Conservation (phyloP, 2,888 invertebrate genomes). For the Aphodius granarius region DNA sequence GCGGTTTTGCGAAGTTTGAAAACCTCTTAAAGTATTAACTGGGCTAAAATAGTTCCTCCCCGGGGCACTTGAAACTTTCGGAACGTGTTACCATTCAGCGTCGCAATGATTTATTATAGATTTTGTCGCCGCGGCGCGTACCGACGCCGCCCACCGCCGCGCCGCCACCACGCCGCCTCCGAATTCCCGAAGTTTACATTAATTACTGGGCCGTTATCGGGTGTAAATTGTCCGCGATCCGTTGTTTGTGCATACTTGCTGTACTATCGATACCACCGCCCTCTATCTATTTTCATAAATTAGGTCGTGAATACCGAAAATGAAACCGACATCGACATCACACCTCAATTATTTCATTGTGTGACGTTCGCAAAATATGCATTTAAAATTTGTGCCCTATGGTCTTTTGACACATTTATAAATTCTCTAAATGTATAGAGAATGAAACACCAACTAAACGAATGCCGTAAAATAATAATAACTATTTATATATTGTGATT, state of each 20-base stretch:
- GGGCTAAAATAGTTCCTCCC: constrained; percentile 41
- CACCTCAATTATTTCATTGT: background rate
- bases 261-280: background rate
- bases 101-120: constrained; percentile 36
- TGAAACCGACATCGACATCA: background rate
- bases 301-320: background rate
- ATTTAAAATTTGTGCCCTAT: too few species aligned
- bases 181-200: constrained; percentile 13
- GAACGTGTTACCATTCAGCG: constrained; percentile 30
- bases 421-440: too few species aligned
- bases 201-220: constrained; percentile 11
- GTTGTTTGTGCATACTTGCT: background rate
- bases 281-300: background rate
- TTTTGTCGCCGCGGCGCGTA: constrained; percentile 18
- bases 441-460: too few species aligned
- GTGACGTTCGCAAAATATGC: too few species aligned
- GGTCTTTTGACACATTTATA: too few species aligned
- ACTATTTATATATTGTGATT: too few species aligned
- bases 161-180: background rate
- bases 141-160: background rate
- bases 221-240: constrained; percentile 9
- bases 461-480: too few species aligned
- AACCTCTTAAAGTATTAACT: constrained; percentile 43
- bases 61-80: constrained; percentile 38
- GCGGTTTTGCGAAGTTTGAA: constrained; percentile 31